A percentile compares a stretch with the other conserved stretches of the same genome.
Conservation (phyloP, 2,888 invertebrate genomes). For the Myathropa florea region DNA sequence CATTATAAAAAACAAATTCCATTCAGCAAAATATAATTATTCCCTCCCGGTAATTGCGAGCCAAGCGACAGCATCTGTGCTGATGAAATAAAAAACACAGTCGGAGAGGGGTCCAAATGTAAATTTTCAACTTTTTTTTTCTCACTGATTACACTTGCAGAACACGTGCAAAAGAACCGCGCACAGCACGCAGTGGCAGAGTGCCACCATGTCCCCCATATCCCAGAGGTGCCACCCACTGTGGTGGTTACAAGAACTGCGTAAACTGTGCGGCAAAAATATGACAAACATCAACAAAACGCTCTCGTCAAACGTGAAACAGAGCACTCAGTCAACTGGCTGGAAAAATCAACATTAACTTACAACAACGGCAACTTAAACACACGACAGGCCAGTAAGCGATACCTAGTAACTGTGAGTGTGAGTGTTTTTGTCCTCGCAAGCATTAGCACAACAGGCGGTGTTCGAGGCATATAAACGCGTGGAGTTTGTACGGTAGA, state of each 20-base stretch:
- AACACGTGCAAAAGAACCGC: neutral
- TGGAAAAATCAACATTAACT: slow-evolving; percentile 53
- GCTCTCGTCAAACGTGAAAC: slow-evolving; percentile 17
- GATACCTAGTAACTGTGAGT: neutral
- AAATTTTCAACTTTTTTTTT: no score
- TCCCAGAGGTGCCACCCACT: neutral
- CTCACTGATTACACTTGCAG: neutral
- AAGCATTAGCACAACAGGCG: neutral
- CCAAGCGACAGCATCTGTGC: no score
- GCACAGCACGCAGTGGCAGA: neutral
- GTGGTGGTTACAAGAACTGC: neutral
- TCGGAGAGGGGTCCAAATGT: no score
- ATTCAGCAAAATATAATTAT: no score
- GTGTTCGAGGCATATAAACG: neutral
- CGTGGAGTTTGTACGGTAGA: neutral
- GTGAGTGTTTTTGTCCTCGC: neutral
- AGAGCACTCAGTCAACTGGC: slow-evolving; percentile 29
- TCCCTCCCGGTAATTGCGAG: no score
- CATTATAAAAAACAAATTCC: no score
- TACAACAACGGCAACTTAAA: slow-evolving; percentile 15
- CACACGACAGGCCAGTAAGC: slow-evolving; percentile 2
- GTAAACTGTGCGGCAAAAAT: neutral
- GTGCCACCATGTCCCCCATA: no score
- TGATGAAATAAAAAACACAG: no score
- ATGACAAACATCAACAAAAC: slow-evolving; percentile 31